phyloP scores from a whole-genome alignment of 2,888 invertebrate species.

The Hydrotaea diabolus region DNA sequence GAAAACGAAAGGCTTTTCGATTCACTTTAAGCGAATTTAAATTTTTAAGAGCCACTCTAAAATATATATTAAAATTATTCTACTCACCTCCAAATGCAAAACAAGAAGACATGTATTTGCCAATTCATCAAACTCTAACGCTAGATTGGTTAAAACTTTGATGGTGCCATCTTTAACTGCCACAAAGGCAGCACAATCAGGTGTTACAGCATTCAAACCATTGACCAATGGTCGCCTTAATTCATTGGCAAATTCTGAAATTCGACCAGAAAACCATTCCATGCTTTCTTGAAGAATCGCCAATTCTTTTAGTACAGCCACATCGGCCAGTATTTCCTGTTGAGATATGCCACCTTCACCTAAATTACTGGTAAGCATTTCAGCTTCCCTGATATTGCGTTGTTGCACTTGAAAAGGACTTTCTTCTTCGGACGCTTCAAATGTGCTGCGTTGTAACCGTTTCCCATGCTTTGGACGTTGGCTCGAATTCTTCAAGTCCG shows the following conservation, averaged over 20 bases:
- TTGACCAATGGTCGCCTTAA: constrained; percentile 82
- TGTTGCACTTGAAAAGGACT: constrained; percentile 90
- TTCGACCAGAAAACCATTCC: constrained; percentile 90
- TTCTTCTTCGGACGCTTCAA: constrained; percentile 86
- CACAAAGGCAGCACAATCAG: constrained; percentile 76
- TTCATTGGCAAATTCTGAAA: constrained; percentile 84
- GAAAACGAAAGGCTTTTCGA: no score
- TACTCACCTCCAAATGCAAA: constrained; percentile 90
- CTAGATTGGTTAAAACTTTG: constrained; percentile 86
- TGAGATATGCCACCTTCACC: constrained; percentile 92
- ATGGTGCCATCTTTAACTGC: constrained; percentile 83
- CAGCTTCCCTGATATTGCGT: constrained; percentile 93
- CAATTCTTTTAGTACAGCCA: constrained; percentile 89
- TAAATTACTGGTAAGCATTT: constrained; percentile 94
- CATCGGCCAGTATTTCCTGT: constrained; percentile 93
- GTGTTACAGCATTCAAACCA: constrained; percentile 71
- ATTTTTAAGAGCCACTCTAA: no score
- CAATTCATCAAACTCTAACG: constrained; percentile 92
- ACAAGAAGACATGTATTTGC: constrained; percentile 95
- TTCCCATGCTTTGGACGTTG: constrained; percentile 73
- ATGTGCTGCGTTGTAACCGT: constrained; percentile 76
- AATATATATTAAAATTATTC: neutral
- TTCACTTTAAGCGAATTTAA: no score
- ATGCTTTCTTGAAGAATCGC: constrained; percentile 96
- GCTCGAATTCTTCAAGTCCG: constrained; percentile 83